phyloP scores from a whole-genome alignment of 1,140 invertebrate species.

The Idris sp. region DNA sequence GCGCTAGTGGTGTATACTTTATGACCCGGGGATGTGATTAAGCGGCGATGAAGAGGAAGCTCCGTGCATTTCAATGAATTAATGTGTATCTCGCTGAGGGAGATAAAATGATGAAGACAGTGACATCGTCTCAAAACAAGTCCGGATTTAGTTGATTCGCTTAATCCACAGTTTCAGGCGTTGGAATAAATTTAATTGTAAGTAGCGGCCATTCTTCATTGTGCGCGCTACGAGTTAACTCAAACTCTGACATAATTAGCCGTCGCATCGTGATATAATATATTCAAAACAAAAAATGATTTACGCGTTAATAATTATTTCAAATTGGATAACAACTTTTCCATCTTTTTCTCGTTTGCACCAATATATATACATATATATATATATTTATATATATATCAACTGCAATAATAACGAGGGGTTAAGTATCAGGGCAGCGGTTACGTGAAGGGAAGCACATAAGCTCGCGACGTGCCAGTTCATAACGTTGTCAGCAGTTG shows the following conservation, averaged over 20 bases:
- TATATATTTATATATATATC: too few species aligned
- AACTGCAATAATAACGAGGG: conserved; percentile 18
- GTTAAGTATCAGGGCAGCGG: conserved; percentile 22
- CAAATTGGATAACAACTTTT: too few species aligned
- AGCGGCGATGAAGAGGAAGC: conserved; percentile 62
- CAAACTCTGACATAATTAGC: conserved; percentile 28
- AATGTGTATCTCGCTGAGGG: conserved; percentile 46
- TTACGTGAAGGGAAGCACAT: conserved; percentile 23
- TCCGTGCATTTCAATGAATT: conserved; percentile 59
- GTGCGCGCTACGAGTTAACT: conserved; percentile 14
- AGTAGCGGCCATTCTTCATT: conserved; percentile 26
- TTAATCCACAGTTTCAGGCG: conserved; percentile 44
- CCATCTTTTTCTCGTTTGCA: conserved; percentile 18
- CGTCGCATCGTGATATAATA: conserved; percentile 30
- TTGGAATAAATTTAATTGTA: conserved; percentile 49
- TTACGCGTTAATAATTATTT: neutral
- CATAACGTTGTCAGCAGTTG: conserved; percentile 78
- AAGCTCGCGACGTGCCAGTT: conserved; percentile 66
- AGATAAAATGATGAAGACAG: conserved; percentile 56
- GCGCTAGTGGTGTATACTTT: conserved; percentile 61
- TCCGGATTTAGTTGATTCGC: conserved; percentile 46
- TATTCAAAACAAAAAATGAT: conserved; percentile 31
- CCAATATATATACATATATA: too few species aligned
- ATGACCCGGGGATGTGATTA: conserved; percentile 62
- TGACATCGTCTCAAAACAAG: conserved; percentile 57